Conservation (phyloP, 2,888 invertebrate genomes). For the Melipona bicolor region DNA sequence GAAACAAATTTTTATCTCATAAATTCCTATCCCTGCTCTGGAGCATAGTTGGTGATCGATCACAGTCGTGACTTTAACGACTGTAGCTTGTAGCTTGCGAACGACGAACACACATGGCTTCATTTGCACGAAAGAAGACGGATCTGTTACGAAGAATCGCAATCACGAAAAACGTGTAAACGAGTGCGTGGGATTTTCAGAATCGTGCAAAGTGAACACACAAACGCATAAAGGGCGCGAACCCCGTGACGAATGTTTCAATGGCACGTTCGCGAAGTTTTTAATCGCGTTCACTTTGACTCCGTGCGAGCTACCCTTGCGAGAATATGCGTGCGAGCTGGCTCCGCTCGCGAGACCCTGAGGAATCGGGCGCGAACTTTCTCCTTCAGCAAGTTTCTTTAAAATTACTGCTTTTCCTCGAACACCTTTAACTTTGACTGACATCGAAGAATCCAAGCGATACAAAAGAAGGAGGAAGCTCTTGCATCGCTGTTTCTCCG, state of each 20-base stretch:
- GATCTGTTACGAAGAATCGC: background rate
- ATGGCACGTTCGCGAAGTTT: conserved; percentile 27
- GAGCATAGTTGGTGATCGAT: no score
- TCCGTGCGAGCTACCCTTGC: conserved; percentile 1
- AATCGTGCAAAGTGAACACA: no score
- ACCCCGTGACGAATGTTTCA: conserved; percentile 24
- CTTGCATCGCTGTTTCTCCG: background rate
- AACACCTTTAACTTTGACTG: background rate
- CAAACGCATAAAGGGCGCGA: background rate
- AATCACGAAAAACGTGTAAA: no score
- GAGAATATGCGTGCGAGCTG: conserved; percentile 35
- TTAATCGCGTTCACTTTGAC: conserved; percentile 33
- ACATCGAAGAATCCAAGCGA: background rate
- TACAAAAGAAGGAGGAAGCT: background rate
- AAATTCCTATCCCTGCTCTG: no score
- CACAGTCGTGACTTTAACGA: no score
- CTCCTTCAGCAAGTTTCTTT: conserved; percentile 15
- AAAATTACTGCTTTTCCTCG: background rate
- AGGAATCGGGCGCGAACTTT: conserved; percentile 34
- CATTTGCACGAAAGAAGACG: background rate
- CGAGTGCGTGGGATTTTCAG: no score
- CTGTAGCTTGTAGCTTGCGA: no score
- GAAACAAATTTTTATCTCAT: no score
- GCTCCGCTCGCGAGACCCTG: conserved; percentile 32
- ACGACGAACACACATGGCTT: no score